These are phyloP conservation scores for Pipa parva DNA, from an alignment of 2,113 vertebrate genomes.

Conservation along the genomic window DNA sequence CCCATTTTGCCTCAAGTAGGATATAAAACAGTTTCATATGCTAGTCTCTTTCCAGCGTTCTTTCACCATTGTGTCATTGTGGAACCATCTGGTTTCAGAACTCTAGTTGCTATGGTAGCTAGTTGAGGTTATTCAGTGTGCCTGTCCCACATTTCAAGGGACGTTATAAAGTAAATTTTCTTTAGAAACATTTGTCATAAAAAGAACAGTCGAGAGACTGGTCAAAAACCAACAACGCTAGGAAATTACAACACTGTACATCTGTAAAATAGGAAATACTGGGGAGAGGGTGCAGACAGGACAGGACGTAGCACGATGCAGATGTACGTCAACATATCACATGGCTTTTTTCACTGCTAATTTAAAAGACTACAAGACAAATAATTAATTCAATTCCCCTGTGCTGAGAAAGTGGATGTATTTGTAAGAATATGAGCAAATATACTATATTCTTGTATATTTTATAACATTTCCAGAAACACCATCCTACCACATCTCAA, in stretches of 20 bases:
- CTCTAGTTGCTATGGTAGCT: conserved; percentile 60
- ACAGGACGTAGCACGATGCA: conserved; percentile 1
- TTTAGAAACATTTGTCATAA: not conserved
- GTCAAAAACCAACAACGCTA: conserved; percentile 17
- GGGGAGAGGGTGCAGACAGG: conserved; percentile 44
- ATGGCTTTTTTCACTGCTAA: too few species aligned
- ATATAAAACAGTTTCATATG: conserved; percentile 34
- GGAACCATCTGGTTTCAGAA: conserved; percentile 62
- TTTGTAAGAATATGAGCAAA: too few species aligned
- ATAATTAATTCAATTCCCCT: not conserved
- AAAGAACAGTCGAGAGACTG: conserved; percentile 44
- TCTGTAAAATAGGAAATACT: conserved; percentile 19
- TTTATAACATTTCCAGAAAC: too few species aligned
- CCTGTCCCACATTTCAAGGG: conserved; percentile 52
- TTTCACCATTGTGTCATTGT: conserved; percentile 58
- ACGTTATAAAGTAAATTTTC: not conserved
- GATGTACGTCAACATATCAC: conserved; percentile 5
- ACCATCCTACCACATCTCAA: too few species aligned
- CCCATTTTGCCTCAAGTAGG: conserved; percentile 21
- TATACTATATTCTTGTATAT: too few species aligned
- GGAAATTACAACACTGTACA: conserved; percentile 14
- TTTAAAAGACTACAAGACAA: not conserved
- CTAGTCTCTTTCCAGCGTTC: conserved; percentile 46
- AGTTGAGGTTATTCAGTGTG: conserved; percentile 57
- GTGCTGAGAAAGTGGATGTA: too few species aligned